These are phyloP conservation scores for Scolopax bukidnonensis DNA, from an alignment of 2,797 vertebrate genomes.

Conservation along the genomic window DNA sequence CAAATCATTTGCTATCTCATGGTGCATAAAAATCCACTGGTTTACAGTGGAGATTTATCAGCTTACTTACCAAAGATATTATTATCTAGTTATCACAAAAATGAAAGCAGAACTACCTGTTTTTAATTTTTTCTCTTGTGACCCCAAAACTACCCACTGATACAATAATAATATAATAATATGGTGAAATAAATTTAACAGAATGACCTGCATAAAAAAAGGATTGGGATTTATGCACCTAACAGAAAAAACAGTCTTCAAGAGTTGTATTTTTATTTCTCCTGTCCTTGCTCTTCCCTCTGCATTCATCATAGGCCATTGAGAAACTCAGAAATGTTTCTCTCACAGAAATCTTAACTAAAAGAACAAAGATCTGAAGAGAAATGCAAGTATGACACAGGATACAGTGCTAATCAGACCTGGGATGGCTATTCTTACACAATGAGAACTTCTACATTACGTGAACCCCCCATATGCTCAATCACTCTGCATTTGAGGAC, in stretches of 20 bases:
- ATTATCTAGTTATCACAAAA: not conserved
- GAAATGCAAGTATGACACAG: not conserved
- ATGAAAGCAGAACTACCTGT: not conserved
- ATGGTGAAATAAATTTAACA: not conserved
- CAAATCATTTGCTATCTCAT: not conserved
- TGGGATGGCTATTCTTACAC: not conserved
- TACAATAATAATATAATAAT: not conserved
- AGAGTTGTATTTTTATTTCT: not conserved
- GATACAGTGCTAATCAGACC: not conserved
- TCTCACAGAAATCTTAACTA: not conserved
- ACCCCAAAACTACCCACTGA: not conserved
- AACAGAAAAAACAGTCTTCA: not conserved
- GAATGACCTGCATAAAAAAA: not conserved
- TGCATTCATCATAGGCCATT: not conserved
- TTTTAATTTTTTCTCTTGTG: not conserved
- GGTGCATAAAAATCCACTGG: not conserved
- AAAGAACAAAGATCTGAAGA: not conserved
- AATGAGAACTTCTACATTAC: not conserved
- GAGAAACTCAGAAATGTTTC: not conserved
- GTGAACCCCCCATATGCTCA: not conserved
- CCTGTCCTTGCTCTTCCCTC: not conserved
- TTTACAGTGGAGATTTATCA: slow-evolving; percentile 16
- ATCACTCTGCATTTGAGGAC: slow-evolving; percentile 14
- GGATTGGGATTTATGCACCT: not conserved
- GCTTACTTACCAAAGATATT: not conserved